These are phyloP conservation scores for Dasysyrphus tricinctus DNA, from an alignment of 2,888 invertebrate genomes.

Conservation along the genomic window DNA sequence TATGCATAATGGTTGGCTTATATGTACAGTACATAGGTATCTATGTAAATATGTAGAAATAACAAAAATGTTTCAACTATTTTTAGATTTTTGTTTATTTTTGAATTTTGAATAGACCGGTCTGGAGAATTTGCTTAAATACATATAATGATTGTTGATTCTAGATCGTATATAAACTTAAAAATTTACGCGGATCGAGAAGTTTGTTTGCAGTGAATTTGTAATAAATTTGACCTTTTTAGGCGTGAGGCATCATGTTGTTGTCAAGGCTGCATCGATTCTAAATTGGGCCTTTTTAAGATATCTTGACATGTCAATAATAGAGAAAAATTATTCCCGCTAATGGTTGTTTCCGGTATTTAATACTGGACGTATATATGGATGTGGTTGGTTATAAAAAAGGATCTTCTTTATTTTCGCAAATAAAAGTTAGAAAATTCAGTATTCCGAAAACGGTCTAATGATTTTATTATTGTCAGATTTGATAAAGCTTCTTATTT, in stretches of 20 bases:
- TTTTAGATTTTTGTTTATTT: conserved; percentile 6
- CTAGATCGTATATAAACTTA: background rate
- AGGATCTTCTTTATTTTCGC: too few species aligned
- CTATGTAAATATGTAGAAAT: conserved; percentile 1
- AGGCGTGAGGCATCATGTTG: background rate
- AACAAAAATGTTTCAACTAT: background rate
- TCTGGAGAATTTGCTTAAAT: background rate
- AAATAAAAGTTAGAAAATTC: too few species aligned
- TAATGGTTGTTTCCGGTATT: too few species aligned
- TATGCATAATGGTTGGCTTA: background rate
- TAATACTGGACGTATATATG: too few species aligned
- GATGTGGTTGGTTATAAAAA: too few species aligned
- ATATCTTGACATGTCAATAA: too few species aligned
- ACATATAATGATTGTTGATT: background rate
- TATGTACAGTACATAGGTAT: too few species aligned
- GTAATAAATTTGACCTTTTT: background rate
- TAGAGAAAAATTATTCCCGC: too few species aligned
- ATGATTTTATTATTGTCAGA: too few species aligned
- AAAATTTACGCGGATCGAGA: background rate
- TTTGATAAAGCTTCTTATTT: too few species aligned
- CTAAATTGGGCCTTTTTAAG: background rate
- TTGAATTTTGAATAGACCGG: background rate
- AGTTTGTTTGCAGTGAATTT: background rate
- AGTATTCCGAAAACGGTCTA: too few species aligned
- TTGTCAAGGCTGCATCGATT: background rate